phyloP scores from a whole-genome alignment of 2,797 vertebrate species.

The Sebastes cheni region DNA sequence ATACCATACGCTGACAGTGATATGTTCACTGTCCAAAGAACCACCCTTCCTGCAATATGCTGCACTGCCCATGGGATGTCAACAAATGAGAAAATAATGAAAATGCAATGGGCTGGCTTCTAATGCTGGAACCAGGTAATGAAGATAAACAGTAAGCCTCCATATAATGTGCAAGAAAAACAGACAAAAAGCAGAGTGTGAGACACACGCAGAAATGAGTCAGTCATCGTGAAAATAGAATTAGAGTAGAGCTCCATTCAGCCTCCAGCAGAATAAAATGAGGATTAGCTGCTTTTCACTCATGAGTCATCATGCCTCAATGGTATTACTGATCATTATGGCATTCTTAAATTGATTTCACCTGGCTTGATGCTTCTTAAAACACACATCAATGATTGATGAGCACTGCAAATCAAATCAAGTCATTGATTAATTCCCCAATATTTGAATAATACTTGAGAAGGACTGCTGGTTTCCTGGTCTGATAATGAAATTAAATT shows the following conservation, averaged over 20 bases:
- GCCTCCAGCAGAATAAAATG: constrained; percentile 30
- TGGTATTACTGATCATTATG: constrained; percentile 54
- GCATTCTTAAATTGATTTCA: constrained; percentile 64
- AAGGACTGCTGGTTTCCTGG: constrained; percentile 9
- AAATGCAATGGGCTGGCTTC: constrained; percentile 40
- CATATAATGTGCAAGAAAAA: constrained; percentile 11
- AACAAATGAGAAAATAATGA: constrained; percentile 54
- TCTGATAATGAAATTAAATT: constrained; percentile 12
- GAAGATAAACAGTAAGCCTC: constrained; percentile 17
- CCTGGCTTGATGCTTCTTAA: constrained; percentile 55
- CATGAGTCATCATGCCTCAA: constrained; percentile 50
- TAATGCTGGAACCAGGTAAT: constrained; percentile 37
- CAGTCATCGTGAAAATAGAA: constrained; percentile 48
- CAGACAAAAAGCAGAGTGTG: neutral
- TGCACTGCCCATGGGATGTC: constrained; percentile 12
- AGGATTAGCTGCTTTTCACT: constrained; percentile 61
- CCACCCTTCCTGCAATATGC: neutral
- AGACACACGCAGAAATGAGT: constrained; percentile 34
- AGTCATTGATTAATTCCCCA: constrained; percentile 45
- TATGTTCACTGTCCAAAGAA: constrained; percentile 9
- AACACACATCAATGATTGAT: constrained; percentile 52
- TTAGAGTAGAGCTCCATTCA: constrained; percentile 42
- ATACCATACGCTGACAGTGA: neutral
- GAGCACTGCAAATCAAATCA: constrained; percentile 37
- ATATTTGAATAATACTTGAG: constrained; percentile 44